phyloP scores from a whole-genome alignment of 2,113 vertebrate genomes.

The Suncus etruscus region DNA sequence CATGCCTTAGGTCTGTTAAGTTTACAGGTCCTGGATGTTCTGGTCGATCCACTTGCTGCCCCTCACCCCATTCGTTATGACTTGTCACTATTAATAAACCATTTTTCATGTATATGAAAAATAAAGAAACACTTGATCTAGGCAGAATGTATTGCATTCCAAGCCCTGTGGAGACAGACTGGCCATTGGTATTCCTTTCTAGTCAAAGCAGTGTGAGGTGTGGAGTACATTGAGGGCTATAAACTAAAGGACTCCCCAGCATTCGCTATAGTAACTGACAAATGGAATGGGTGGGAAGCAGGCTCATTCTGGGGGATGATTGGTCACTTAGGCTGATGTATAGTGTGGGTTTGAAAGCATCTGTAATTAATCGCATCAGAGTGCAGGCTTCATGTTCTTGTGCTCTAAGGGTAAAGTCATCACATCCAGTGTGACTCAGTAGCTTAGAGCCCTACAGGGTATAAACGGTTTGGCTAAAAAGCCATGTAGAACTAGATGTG shows the following conservation, averaged over 20 bases:
- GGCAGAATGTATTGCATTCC: background rate
- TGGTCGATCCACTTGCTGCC: no score
- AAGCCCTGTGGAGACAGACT: constrained; percentile 14
- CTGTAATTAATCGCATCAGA: constrained; percentile 72
- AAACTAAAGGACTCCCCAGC: background rate
- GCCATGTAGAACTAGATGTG: background rate
- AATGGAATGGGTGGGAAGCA: constrained; percentile 23
- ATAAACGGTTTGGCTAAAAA: constrained; percentile 25
- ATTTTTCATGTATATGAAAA: no score
- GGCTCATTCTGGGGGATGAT: background rate
- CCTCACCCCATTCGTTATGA: no score
- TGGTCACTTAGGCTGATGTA: constrained; percentile 34
- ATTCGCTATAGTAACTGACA: background rate
- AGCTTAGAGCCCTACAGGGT: constrained; percentile 42
- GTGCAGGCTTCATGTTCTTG: background rate
- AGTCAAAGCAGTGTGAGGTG: background rate
- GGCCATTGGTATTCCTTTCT: constrained; percentile 27
- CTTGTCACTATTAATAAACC: no score
- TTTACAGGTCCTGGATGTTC: no score
- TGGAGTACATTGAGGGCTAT: background rate
- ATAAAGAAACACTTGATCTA: background rate
- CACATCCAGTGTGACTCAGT: background rate
- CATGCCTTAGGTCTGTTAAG: no score
- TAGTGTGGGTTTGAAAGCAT: constrained; percentile 61
- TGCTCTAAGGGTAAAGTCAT: constrained; percentile 20